Base-by-base conservation (phyloP, 2,888 invertebrate species). In the Cataglyphis livida region DNA sequence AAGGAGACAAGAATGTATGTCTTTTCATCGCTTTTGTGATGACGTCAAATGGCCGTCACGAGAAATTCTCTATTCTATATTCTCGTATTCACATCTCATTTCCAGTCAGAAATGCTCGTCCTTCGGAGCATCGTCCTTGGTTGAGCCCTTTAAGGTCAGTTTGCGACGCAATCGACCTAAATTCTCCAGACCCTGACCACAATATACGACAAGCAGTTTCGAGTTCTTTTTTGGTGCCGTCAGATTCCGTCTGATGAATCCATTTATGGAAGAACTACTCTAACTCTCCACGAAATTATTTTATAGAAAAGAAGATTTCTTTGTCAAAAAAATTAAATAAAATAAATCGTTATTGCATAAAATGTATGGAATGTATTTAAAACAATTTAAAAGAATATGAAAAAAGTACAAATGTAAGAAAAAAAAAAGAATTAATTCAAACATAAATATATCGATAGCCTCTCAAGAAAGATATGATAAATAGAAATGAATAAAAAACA, bases 131-230 rank as follows among this genome's bases (percentile, higher is more conserved):
- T 76, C 84, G 89, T 84, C 91, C 91, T 89, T 90, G 88, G 79
- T 21, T 44, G 57, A 83, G 79, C 90, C 91, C 90, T 91, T 92
- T 91, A 91, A 92, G 90, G 92, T 87, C 79, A 59, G 79, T 32
- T 57, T 79, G 48, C 66, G 87, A 64, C 75, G 81, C 68, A 82
- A 76, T 28, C 88, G 91, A 90, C 92, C 90, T 89, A 85, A 87
- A 92, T 92, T 88, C 84, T 44, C 57, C 54, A 81, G 87, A 90
- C 93, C 93, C 93, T 93, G 93, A 92, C 92, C 93, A 92, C 91
- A 88, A 91, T 93, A 70, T 12, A 73, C 71, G 74, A 54, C 89
- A 85, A 83, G 83, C 88, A 89, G 87, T 83, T 87, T 84, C 81
- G 65, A 44, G 41, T 54, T 44, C 68, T 38, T n/a, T 32, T 54